phyloP scores from a whole-genome alignment of 2,113 vertebrate genomes.

The Nothocercus nigrocapillus region DNA sequence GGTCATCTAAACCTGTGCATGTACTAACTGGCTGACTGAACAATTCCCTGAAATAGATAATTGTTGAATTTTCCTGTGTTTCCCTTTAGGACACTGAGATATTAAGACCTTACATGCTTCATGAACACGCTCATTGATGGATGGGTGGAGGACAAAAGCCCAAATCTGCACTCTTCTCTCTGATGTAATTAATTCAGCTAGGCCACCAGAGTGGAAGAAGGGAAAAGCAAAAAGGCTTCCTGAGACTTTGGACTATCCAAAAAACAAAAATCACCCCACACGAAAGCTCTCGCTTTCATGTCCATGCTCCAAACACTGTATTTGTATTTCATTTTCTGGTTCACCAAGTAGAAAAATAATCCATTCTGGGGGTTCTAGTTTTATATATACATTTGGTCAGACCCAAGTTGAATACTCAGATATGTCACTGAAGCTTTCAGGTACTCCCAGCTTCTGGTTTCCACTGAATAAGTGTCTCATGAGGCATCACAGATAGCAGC shows the following conservation, averaged over 20 bases:
- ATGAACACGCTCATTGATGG: neutral
- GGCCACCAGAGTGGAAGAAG: neutral
- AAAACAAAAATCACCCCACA: neutral
- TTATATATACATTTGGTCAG: neutral
- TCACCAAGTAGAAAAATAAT: constrained; percentile 29
- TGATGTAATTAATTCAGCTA: constrained; percentile 3
- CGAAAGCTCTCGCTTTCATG: neutral
- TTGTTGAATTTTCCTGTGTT: neutral
- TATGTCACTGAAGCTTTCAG: neutral
- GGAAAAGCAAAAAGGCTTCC: constrained; percentile 14
- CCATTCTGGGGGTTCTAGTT: neutral
- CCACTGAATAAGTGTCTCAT: rapidly evolving
- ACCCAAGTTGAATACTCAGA: neutral
- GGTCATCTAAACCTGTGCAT: neutral
- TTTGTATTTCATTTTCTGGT: constrained; percentile 37
- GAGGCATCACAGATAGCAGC: neutral
- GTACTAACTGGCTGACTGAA: neutral
- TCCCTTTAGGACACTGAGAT: neutral
- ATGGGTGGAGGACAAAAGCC: neutral
- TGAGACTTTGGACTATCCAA: neutral
- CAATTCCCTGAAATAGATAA: neutral
- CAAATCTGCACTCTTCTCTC: neutral
- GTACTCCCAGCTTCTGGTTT: neutral
- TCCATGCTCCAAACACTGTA: neutral
- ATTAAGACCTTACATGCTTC: neutral